These are phyloP conservation scores for Sesia bembeciformis DNA, from an alignment of 2,888 invertebrate genomes.

Conservation along the genomic window DNA sequence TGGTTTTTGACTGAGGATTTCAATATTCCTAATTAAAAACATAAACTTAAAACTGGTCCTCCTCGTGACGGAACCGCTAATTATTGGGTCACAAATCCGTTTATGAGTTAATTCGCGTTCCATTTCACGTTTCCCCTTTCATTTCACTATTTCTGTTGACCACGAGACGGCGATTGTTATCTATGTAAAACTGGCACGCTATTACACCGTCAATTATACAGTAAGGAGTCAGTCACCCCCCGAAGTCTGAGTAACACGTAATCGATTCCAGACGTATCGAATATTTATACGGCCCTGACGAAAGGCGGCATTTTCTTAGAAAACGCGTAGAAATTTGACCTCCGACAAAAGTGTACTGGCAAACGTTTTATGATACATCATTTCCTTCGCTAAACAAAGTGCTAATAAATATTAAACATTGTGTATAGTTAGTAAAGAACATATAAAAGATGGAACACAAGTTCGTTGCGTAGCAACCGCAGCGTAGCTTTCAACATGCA, in stretches of 20 bases:
- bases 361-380: conserved; percentile 4
- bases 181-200: conserved; percentile 29
- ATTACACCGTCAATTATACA: conserved; percentile 19
- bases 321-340: conserved; percentile 9
- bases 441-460: conserved; percentile 3
- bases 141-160: not conserved
- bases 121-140: not conserved
- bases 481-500: no score
- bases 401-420: not conserved
- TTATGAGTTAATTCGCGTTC: not conserved
- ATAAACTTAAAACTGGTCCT: no score
- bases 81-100: no score
- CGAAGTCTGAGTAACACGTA: conserved; percentile 21
- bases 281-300: conserved; percentile 13
- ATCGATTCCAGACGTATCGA: conserved; percentile 28
- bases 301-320: not conserved
- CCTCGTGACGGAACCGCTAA: no score
- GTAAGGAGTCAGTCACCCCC: conserved; percentile 39
- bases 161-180: conserved; percentile 21
- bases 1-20: no score
- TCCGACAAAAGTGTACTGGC: conserved; percentile 8
- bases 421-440: not conserved
- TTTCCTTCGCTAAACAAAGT: conserved; percentile 4
- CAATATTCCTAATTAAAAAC: no score
- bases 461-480: conserved; percentile 2